Base-by-base conservation (phyloP, 1,140 invertebrate species). In the Hetaerina americana region DNA sequence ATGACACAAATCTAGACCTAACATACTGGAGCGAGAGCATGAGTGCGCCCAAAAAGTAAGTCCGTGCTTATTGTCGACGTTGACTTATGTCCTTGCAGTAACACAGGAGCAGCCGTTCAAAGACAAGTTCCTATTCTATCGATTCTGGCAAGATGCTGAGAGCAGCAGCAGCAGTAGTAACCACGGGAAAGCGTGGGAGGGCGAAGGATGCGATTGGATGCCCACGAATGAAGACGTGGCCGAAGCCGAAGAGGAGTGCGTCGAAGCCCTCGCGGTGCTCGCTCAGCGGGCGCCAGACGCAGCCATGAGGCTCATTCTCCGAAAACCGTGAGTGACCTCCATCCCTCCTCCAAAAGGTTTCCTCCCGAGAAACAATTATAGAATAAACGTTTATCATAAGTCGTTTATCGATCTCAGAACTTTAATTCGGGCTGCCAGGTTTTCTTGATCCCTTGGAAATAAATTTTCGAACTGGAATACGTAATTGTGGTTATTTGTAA, bases 121-220 rank as follows among this genome's bases (percentile, higher is more conserved):
- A 78, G 92, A 94, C 82, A 92, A 92, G 81, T 91, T 90, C 79
- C 85, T 92, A 74, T 88, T 93, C 75, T 93, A 93, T 80, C 87
- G 91, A 66, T 94, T 94, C 81, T 86, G 86, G 76, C 85, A 90
- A 77, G 91, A 93, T 79, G 75, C 73, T 18, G 87, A 90, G 74
- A 84, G 85, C 71, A 85, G 84, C 27, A 80, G 80, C 0, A 80
- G 79, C 5, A 70, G 49, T 12, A 75, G 71, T 1, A n/a, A n/a
- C 3, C n/a, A n/a, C n/a, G n/a, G n/a, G 75, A n/a, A n/a, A n/a
- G 40, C 15, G 22, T 57, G 40, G 40, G 2, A 57, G 15, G 40
- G 40, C 15, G 40, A 57, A 57, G 12, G 71, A 69, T 31, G 2
- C 2, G 10, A 1, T 57, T 57, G 40, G 40, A 18, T 57, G 73